phyloP scores from a whole-genome alignment of 2,797 vertebrate species.

The Loriculus beryllinus region DNA sequence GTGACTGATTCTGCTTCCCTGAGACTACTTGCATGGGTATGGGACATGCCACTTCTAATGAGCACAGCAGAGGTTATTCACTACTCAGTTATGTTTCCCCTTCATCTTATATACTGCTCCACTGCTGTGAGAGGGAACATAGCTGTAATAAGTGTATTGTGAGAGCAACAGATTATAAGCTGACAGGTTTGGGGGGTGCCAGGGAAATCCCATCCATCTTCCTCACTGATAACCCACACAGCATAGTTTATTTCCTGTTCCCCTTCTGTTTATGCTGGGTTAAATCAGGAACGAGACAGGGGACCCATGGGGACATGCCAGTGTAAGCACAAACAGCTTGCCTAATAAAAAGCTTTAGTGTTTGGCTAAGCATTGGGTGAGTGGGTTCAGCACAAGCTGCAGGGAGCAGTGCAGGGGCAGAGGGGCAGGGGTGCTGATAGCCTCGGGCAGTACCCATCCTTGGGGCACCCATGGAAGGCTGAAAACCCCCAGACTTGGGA shows the following conservation, averaged over 20 bases:
- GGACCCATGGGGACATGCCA: rapidly evolving
- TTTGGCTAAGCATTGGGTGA: background rate
- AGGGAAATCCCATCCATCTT: background rate
- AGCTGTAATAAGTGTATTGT: background rate
- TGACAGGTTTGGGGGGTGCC: rapidly evolving
- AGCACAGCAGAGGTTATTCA: background rate
- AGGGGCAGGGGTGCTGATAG: background rate
- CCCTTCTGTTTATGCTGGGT: background rate
- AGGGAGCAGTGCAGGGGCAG: background rate
- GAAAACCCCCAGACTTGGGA: background rate
- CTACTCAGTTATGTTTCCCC: background rate
- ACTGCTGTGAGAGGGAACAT: background rate
- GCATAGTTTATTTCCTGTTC: background rate
- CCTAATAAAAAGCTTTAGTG: background rate
- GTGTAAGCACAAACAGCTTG: background rate
- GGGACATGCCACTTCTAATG: background rate
- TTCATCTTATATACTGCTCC: background rate
- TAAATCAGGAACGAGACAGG: background rate
- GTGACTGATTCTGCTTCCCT: background rate
- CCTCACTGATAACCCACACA: background rate
- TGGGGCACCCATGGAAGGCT: background rate
- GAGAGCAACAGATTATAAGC: background rate
- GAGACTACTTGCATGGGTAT: rapidly evolving
- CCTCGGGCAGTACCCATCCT: background rate
- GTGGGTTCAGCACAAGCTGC: rapidly evolving